Evolutionary conservation across 1,140 invertebrate genomes (phyloP), one percentile per base, ranked within the genome.

Genomic region (Hermetia illucens): DNA sequence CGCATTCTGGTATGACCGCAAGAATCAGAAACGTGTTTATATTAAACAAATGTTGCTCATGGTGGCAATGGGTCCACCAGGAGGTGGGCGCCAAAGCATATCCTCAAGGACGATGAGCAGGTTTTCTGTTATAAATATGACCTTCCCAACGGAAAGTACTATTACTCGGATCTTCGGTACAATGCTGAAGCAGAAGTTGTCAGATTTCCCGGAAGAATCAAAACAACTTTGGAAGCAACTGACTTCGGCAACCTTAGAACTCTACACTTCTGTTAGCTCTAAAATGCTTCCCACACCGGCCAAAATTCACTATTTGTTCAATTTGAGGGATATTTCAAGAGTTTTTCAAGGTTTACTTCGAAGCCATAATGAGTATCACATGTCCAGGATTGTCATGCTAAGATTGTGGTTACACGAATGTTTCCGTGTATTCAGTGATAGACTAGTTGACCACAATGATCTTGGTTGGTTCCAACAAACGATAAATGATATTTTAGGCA

Each of bases 221-320:
- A 84, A 83, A 53, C 64, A 69, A 32, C 64, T 77, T n/a, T 65
- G 73, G 70, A 42, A 64, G 51, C 27, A 30, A 15, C 30, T 51
- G 12, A 49, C 38, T 1, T 45, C 64, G 44, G 75, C 79, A 3
- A 83, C 82, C 0, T 73, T 90, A 41, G 72, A 79, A 43, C 61
- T 88, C 43, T 90, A 86, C 51, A 71, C 77, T 49, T 67, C 66
- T 38, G 74, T 88, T 0, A 63, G 72, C 3, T 52, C 53, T 3
- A 79, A 76, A 50, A 75, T 90, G 68, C 53, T 89, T 30, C 86
- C 87, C 2, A 89, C 84, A 3, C 86, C 86, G 1, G 72, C 75
- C 22, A 90, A 89, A 55, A 87, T 86, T 48, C 86, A 92, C 58
- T 92, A 90, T 47, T 59, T 88, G 12, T 90, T 90, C 62, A 90